phyloP scores from a whole-genome alignment of 2,113 vertebrate genomes.

The Pelvicachromis taeniatus region DNA sequence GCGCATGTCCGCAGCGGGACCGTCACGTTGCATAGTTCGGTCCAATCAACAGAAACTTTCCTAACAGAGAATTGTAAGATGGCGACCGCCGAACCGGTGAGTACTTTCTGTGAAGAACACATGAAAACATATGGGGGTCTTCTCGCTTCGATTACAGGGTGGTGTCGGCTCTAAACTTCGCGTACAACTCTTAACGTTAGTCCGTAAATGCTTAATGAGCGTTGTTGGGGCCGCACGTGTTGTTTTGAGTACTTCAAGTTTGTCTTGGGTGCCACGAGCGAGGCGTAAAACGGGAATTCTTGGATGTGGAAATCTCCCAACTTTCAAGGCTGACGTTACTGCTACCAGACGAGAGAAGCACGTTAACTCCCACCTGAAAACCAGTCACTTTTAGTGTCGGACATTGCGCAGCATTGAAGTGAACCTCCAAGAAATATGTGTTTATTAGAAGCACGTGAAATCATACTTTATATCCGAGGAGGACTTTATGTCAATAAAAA shows the following conservation, averaged over 20 bases:
- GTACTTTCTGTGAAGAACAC: conserved; percentile 55
- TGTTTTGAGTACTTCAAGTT: conserved; percentile 18
- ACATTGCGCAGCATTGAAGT: neutral
- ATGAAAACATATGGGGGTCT: neutral
- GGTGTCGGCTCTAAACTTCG: neutral
- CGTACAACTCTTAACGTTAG: neutral
- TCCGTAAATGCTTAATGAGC: fast-evolving
- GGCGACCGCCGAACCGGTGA: conserved; percentile 98
- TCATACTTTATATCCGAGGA: neutral
- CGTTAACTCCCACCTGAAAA: neutral
- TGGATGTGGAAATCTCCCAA: conserved; percentile 25
- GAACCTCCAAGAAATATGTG: neutral
- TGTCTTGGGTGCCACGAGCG: conserved; percentile 28
- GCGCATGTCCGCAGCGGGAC: conserved; percentile 28
- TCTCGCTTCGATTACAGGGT: neutral
- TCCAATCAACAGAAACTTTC: conserved; percentile 66
- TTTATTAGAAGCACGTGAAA: neutral
- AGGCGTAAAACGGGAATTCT: conserved; percentile 14
- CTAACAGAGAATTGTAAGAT: conserved; percentile 87
- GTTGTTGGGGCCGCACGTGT: neutral
- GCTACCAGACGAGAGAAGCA: neutral
- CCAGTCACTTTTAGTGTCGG: neutral
- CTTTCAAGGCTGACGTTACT: conserved; percentile 45
- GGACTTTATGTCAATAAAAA: neutral
- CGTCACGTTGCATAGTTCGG: conserved; percentile 25